These are phyloP conservation scores for Sebastes schlegelii DNA, from an alignment of 2,113 vertebrate genomes.

Conservation along the genomic window DNA sequence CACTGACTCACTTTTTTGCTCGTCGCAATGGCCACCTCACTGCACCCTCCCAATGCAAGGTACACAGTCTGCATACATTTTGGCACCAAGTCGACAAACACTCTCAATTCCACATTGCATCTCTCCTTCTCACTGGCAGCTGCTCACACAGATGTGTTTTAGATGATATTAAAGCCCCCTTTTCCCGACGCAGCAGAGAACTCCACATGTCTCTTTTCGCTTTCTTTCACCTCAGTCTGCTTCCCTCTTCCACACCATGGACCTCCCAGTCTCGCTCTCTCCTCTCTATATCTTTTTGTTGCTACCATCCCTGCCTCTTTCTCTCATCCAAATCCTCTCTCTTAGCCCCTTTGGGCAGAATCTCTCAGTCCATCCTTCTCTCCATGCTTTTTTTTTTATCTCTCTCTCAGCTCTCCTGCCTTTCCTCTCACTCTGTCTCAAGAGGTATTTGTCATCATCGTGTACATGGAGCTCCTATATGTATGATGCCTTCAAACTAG, in stretches of 20 bases:
- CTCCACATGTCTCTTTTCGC: slow-evolving; percentile 27
- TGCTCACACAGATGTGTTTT: slow-evolving; percentile 56
- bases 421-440: slow-evolving; percentile 53
- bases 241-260: slow-evolving; percentile 27
- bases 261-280: slow-evolving; percentile 13
- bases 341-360: slow-evolving; percentile 19
- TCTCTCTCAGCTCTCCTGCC: slow-evolving; percentile 45
- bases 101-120: slow-evolving; percentile 12
- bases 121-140: slow-evolving; percentile 31
- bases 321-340: slow-evolving; percentile 55
- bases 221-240: slow-evolving; percentile 39
- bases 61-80: slow-evolving; percentile 18
- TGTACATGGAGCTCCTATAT: slow-evolving; percentile 18
- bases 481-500: slow-evolving; percentile 39
- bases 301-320: slow-evolving; percentile 29
- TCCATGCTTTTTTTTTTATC: slow-evolving; percentile 28
- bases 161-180: slow-evolving; percentile 41
- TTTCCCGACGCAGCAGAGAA: slow-evolving; percentile 30
- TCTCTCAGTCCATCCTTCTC: slow-evolving; percentile 26
- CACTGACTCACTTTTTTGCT: slow-evolving; percentile 35
- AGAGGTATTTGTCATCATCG: slow-evolving; percentile 57
- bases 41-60: slow-evolving; percentile 1
- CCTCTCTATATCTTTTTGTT: slow-evolving; percentile 18
- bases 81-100: slow-evolving; percentile 29
- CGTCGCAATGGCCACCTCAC: slow-evolving; percentile 25